Base-by-base conservation (phyloP, 2,888 invertebrate species). In the Taenaris catops region DNA sequence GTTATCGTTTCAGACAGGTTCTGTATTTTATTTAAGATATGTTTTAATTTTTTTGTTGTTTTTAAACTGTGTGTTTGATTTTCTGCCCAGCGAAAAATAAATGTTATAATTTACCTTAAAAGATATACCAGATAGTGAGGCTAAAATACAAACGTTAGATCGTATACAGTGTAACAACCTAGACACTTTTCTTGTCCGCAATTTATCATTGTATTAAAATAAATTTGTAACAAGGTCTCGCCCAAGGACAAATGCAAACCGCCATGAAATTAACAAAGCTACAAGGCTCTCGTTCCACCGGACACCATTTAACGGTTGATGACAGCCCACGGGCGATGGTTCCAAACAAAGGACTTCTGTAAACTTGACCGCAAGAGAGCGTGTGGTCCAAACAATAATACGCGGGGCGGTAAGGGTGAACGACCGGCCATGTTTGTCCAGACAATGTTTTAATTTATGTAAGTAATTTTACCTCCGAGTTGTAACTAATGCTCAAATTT, bases 251-350 rank as follows among this genome's bases (percentile, higher is more conserved):
- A 60, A 63, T 55, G 55, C 68, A 69, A 63, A 68, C 63, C 58
- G 54, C 60, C 65, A 63, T 72, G 71, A 76, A 79, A 80, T 79
- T 68, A 76, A 73, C 74, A 75, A 72, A 70, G 69, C 67, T 61
- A 65, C 51, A 48, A 39, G 53, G 54, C 49, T 55, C 53, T 51
- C 53, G 52, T 59, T 58, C 49, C 51, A 51, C 53, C 55, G 58
- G 56, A 48, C 57, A 55, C 44, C 62, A 55, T 74, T 74, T 74
- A 75, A 72, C 69, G 65, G 68, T 63, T 73, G 76, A 73, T 69
- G 78, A 72, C 74, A 71, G 62, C 58, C 72, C 71, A 62, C 64
- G 66, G 70, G 69, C 66, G 51, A 63, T 55, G 66, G 55, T 54
- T 55, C 54, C 55, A 66, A 70, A 73, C 73, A 76, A 76, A 75